These are phyloP conservation scores for Calliopsis andreniformis DNA, from an alignment of 1,140 invertebrate genomes.

Conservation along the genomic window DNA sequence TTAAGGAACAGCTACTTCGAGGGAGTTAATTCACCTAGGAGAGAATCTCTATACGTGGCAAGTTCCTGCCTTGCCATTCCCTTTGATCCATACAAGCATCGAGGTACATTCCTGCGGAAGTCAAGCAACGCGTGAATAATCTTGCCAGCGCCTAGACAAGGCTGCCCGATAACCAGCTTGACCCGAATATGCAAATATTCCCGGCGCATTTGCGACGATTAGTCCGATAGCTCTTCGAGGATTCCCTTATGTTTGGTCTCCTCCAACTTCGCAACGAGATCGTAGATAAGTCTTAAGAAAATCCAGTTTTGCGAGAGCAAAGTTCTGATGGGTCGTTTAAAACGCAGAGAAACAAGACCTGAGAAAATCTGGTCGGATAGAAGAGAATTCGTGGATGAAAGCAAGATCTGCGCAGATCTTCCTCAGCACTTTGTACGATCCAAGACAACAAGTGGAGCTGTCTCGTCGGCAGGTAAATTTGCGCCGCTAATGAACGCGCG, in stretches of 20 bases:
- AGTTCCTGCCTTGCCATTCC: neutral
- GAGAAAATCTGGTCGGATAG: constrained; percentile 17
- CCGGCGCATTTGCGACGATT: constrained; percentile 19
- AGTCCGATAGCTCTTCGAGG: too few relatives aligned
- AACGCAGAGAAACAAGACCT: neutral
- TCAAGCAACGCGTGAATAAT: constrained; percentile 18
- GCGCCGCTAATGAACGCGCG: constrained; percentile 77
- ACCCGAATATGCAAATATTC: constrained; percentile 21
- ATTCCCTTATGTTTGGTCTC: too few relatives aligned
- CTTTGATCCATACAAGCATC: constrained; percentile 1
- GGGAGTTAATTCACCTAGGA: too few relatives aligned
- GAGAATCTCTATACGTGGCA: neutral
- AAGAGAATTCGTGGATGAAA: constrained; percentile 15
- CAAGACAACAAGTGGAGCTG: constrained; percentile 22
- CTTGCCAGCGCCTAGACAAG: neutral
- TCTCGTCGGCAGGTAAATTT: constrained; percentile 73
- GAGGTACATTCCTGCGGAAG: constrained; percentile 4
- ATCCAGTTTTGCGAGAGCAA: too few relatives aligned
- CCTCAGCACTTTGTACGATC: constrained; percentile 11
- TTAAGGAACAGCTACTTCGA: too few relatives aligned
- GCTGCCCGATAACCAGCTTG: constrained; percentile 20
- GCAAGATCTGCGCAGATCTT: constrained; percentile 19
- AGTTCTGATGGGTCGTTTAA: neutral
- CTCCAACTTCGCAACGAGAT: too few relatives aligned
- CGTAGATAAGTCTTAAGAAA: too few relatives aligned